Base-by-base conservation (phyloP, 2,797 vertebrate genomes). In the Ispidina picta region DNA sequence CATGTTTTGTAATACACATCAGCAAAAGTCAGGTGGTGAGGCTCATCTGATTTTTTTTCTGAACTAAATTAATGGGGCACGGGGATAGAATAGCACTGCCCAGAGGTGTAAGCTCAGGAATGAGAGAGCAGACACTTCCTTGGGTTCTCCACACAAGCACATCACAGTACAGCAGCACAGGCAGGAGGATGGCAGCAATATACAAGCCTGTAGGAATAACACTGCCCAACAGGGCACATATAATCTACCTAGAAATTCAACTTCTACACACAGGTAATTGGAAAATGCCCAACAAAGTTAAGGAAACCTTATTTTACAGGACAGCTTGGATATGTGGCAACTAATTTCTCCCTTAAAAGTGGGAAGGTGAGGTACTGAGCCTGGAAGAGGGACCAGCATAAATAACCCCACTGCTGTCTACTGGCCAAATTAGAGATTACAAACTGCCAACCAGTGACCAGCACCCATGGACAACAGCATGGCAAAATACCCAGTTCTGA, bases 401-500 rank as follows among this genome's bases (percentile, higher is more conserved):
- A 88, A 85, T 6, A 10, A 2, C 65, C 39, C 79, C 90, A 64
- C 94, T 91, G 94, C 95, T 91, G 1, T 70, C 96, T 95, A 35
- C 90, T 92, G 96, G 95, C 49, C 66, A 64, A 28, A 63, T 39
- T 39, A 39, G 41, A 23, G 14, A 14, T 41, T 10, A 70, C 0
- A 44, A 31, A 43, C n/a, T 70, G 19, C 28, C 44, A 35, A 25
- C 37, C 28, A 72, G 59, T 33, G 59, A 66, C 66, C 10, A 13
- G 39, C 23, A 26, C 23, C 20, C 59, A 46, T 23, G 17, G 26
- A 63, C 25, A 60, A 69, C 9, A 68, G 35, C 11, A n/a, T 29
- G 29, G 72, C 31, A 71, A 65, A 73, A 43, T 12, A 66, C 0
- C n/a, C 66, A 31, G 26, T 26, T 26, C 33, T 5, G 18, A 41